Base-by-base conservation (phyloP, 2,797 vertebrate species). In the Esox lucius region DNA sequence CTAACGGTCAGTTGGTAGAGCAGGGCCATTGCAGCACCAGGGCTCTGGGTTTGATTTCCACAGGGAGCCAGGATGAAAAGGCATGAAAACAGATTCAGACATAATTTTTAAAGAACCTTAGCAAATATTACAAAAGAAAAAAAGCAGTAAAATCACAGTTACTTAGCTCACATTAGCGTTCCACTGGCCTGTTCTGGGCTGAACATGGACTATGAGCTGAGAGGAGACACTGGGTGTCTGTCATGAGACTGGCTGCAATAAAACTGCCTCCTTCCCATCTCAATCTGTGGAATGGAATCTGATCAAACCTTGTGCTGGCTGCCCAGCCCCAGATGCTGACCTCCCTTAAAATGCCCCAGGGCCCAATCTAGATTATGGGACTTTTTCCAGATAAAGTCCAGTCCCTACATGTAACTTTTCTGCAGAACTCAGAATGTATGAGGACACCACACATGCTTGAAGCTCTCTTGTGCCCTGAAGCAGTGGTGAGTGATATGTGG, bases 211-310 rank as follows among this genome's bases (percentile, higher is more conserved):
- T 28, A 16, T 71, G 56, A 53, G 22, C 62, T 69, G 15, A 73
- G 12, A 56, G 59, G 31, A 75, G 56, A 61, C 15, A 15, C 26
- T 53, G 48, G 46, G 28, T 80, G 70, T 77, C 64, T 33, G n/a
- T 70, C 19, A n/a, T n/a, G 51, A 65, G 42, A 75, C 73, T 31
- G 65, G 2, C 62, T 73, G 13, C 42, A 49, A 7, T 59, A 59
- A 59, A 24, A 11, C 4, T 24, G 5, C 51, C 46, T 71, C 46
- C 53, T 17, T 59, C 11, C 15, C 51, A 49, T 67, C 8, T 62
- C 49, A 72, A 61, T 33, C 8, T 65, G 46, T 56, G 66, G 66
- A 78, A 75, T 49, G 64, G n/a, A n/a, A 69, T 78, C 66, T 22
- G 12, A 19, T 48, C 59, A 51, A 80, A 74, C 65, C 46, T 26